Evolutionary conservation across 92 coral and sea anemone species (phyloP).

Genomic region (Pocillopora grandis): DNA sequence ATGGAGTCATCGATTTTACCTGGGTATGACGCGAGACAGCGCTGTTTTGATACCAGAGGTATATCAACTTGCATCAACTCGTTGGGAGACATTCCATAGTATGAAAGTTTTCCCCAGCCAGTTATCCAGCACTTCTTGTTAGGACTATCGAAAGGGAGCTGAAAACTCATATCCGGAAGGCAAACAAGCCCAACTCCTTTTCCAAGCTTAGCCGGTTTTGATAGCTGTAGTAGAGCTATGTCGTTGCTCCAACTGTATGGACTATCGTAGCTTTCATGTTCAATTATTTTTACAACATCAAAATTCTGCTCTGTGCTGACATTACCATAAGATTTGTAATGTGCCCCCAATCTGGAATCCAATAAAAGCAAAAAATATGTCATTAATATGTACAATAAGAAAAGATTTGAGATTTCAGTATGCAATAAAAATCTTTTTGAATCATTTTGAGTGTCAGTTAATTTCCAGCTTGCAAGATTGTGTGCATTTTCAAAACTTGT

Average conservation of each 20-base stretch:
- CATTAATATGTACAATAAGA: too few relatives aligned
- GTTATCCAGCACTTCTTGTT: slow-evolving; percentile 20
- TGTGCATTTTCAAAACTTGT: too few relatives aligned
- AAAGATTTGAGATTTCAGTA: not conserved
- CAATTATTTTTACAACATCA: slow-evolving; percentile 15
- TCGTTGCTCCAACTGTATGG: slow-evolving; percentile 36
- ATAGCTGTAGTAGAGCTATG: slow-evolving; percentile 36
- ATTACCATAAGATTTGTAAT: not conserved
- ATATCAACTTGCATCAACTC: not conserved
- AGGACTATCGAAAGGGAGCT: not conserved
- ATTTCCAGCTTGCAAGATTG: too few relatives aligned
- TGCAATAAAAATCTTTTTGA: too few relatives aligned
- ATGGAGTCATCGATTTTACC: slow-evolving; percentile 17
- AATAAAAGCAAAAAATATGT: too few relatives aligned
- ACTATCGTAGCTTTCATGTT: slow-evolving; percentile 18
- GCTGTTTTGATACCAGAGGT: not conserved
- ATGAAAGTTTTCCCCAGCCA: not conserved
- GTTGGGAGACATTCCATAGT: not conserved
- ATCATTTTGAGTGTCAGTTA: too few relatives aligned
- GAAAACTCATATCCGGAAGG: slow-evolving; percentile 17
- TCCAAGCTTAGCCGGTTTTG: slow-evolving; percentile 31
- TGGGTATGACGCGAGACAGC: not conserved
- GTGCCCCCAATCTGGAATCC: slow-evolving; percentile 8
- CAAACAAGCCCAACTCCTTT: slow-evolving; percentile 43
- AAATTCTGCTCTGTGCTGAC: slow-evolving; percentile 37